Evolutionary conservation across 2,797 vertebrate genomes (phyloP), one percentile per base, ranked within the genome.

Genomic region (Etheostoma nigrum): DNA sequence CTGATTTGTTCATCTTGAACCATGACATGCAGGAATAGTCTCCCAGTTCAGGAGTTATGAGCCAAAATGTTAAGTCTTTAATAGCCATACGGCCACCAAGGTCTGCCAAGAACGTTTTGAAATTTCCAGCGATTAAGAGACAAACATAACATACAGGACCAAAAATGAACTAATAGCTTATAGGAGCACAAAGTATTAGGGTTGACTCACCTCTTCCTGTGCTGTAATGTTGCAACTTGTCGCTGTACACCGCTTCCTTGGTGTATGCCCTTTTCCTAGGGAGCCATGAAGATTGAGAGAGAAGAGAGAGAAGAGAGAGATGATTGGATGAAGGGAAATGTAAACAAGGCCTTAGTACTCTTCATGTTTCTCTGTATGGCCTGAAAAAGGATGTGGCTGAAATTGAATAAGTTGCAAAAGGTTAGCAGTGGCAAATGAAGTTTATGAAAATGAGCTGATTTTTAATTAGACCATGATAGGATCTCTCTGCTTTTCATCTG

Each of bases 211-310:
- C 98, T 96, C 98, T 89, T 79, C 98, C 98, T 0, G 98, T 98
- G 95, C 97, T 99, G 95, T 99, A 99, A 90, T 99, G 98, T 77
- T 99, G 98, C 36, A 99, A 83, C 79, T 99, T 99, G 74, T 99
- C 98, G 1, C 98, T 99, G 95, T 99, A 99, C 55, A 98, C 97
- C 0, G 98, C 98, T 86, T 99, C 98, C 89, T 99, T 99, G 92
- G 95, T 97, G 91, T 99, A 99, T 4, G 96, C 97, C 1, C 98
- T 96, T 93, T 99, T 99, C 95, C 98, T 99, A 53, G 36, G 71
- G 76, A 88, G 81, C 12, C 40, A 79, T 52, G 63, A 75, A 86
- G 66, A 83, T 88, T 74, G 68, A 85, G 68, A 78, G 53, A 64
- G 66, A 49, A 30, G 47, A 13, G 36, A 74, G 49, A 57, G 30